Conservation (phyloP, 1,140 invertebrate species). For the Steinernema feltiae region DNA sequence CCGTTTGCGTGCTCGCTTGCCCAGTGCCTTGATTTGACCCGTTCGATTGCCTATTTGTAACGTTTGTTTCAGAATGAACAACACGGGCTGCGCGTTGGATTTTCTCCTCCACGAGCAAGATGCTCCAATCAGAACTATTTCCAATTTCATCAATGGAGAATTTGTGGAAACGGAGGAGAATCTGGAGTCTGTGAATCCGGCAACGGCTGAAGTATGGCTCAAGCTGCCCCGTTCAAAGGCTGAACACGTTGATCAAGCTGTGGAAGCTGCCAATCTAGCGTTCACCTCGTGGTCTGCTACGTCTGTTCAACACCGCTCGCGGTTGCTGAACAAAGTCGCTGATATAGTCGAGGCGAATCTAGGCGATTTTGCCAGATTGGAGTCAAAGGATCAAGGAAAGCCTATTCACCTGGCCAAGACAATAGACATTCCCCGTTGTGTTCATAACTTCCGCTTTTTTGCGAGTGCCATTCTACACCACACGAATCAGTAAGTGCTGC, state of each 20-base stretch:
- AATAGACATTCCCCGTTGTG: conserved; percentile 64
- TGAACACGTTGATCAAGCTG: background rate
- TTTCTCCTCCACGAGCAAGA: background rate
- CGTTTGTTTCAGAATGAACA: background rate
- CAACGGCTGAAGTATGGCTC: conserved; percentile 61
- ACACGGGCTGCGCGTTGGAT: background rate
- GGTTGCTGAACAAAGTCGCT: conserved; percentile 61
- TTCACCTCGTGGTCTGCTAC: background rate
- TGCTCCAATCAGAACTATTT: background rate
- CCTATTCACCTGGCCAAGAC: conserved; percentile 62
- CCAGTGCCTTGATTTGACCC: no score
- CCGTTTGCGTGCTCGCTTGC: no score
- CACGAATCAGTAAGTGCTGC: conserved; percentile 57
- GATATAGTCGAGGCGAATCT: conserved; percentile 62
- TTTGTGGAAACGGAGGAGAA: conserved; percentile 49
- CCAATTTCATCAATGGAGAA: background rate
- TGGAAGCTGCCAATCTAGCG: conserved; percentile 39
- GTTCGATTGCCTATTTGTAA: no score
- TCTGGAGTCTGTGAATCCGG: conserved; percentile 62
- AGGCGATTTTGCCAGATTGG: conserved; percentile 63
- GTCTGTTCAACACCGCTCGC: conserved; percentile 46
- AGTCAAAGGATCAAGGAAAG: conserved; percentile 66
- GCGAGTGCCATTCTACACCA: conserved; percentile 61
- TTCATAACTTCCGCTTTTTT: conserved; percentile 65
- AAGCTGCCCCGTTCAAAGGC: background rate